Evolutionary conservation across 2,888 invertebrate species (phyloP), one percentile per base, ranked within the genome.

Genomic region (Iphiclides podalirius): DNA sequence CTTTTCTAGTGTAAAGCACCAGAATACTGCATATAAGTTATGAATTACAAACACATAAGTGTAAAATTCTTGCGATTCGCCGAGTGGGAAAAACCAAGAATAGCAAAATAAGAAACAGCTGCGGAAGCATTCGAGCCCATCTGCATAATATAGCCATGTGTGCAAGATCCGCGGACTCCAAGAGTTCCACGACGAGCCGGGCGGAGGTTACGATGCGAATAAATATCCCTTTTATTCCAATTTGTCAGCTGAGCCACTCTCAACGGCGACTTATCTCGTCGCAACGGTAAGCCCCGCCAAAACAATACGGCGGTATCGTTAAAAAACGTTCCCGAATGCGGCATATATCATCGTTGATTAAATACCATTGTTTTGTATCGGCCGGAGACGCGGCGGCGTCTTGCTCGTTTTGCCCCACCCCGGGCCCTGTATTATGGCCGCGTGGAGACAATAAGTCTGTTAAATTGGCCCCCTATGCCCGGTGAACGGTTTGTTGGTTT

Each of bases 261-360:
- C 79, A 70, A 74, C 77, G 78, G 80, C 82, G 83, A 86, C 75
- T 84, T 86, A 86, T 87, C 87, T 85, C 78, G 77, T 80, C 83
- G 76, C 81, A 75, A 75, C 78, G 80, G 85, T 82, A 82, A 84
- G 86, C 86, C 86, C 83, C 82, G 84, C 83, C 84, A 84, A 85
- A 85, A 88, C 87, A 88, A 87, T 88, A 85, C 85, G 67, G 75
- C 82, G 78, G 85, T 83, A 81, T 85, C 80, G 81, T 85, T 87
- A 86, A 87, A 88, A 87, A 88, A 87, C 85, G 85, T 84, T 82
- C 75, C 74, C 83, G 85, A 80, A 86, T 81, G 80, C 87, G 75
- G 82, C 88, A 88, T 88, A 86, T 88, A 87, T 88, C 88, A 88
- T 87, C 85, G 80, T 81, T 87, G 88, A 87, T 88, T 88, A 88